These are phyloP conservation scores for Ammodytes marinus DNA, from an alignment of 2,113 vertebrate species.

Conservation along the genomic window DNA sequence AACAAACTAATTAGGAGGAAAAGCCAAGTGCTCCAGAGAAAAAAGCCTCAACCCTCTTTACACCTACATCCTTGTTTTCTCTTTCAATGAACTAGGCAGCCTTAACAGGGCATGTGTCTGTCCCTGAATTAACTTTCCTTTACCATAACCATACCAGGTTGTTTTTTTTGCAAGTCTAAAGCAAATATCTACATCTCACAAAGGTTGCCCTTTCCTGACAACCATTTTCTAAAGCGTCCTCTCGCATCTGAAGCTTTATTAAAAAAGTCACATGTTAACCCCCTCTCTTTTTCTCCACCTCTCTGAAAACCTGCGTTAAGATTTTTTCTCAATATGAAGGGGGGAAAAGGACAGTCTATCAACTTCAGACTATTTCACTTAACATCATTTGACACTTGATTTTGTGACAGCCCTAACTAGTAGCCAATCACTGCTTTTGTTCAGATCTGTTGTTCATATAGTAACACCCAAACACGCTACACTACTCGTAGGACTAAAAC, in stretches of 20 bases:
- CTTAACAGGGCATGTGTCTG: not conserved
- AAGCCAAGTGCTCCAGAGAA: not conserved
- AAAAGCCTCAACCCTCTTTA: not conserved
- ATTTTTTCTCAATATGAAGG: no score
- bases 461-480: not conserved
- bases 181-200: not conserved
- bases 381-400: no score
- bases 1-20: constrained; percentile 21
- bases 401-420: no score
- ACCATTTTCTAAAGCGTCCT: not conserved
- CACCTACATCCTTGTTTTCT: not conserved
- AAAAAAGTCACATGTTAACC: no score
- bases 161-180: not conserved
- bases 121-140: not conserved
- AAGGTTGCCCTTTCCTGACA: not conserved
- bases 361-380: no score
- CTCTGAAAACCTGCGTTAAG: no score
- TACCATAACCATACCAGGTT: not conserved
- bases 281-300: no score
- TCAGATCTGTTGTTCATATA: not conserved
- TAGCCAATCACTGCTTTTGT: no score
- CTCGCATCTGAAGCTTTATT: not conserved
- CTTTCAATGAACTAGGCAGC: not conserved
- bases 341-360: no score
- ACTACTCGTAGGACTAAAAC: not conserved